phyloP scores from a whole-genome alignment of 1,140 invertebrate genomes.

The Polypedilum pembai region DNA sequence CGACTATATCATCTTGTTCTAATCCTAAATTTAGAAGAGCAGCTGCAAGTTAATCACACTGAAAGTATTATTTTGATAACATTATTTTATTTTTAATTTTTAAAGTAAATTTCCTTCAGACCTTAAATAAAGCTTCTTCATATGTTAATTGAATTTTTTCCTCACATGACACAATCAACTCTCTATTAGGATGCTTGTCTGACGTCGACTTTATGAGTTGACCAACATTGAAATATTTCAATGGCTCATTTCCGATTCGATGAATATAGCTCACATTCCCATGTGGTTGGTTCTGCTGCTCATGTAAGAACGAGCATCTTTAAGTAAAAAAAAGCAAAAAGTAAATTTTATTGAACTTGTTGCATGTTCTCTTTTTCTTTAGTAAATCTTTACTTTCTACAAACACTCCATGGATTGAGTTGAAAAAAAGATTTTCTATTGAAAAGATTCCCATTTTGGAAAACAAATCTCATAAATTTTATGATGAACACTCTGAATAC shows the following conservation, averaged over 20 bases:
- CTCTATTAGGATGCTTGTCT: constrained; percentile 48
- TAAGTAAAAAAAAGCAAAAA: background rate
- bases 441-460: too few species aligned
- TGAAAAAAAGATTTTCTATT: too few species aligned
- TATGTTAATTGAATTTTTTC: constrained; percentile 58
- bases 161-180: constrained; percentile 53
- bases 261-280: constrained; percentile 34
- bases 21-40: constrained; percentile 71
- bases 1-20: constrained; percentile 71
- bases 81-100: background rate
- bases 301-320: background rate
- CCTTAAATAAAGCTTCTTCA: constrained; percentile 53
- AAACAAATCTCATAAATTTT: too few species aligned
- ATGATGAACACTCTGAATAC: too few species aligned
- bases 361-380: background rate
- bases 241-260: constrained; percentile 49
- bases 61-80: constrained; percentile 27
- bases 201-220: constrained; percentile 51
- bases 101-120: constrained; percentile 35
- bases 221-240: constrained; percentile 55
- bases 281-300: background rate
- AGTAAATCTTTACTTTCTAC: too few species aligned
- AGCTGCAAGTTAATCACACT: constrained; percentile 72
- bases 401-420: too few species aligned
- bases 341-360: background rate